Percentiles rank a stretch among this genome's conserved stretches.
Conservation (phyloP, 37 sponge, comb jelly and placozoan genomes). For the Halichondria panicea region DNA sequence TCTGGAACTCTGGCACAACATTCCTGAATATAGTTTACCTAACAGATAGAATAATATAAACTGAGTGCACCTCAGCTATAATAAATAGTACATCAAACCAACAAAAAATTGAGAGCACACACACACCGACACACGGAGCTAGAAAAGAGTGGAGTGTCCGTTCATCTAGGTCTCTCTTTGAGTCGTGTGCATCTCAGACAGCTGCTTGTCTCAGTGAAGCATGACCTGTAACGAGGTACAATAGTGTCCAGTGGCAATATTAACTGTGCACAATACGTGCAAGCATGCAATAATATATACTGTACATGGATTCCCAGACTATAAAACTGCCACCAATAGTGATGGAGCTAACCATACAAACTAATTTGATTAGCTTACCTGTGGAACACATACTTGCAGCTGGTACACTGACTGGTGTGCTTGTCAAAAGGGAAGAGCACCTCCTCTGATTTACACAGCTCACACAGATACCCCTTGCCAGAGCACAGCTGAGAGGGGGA, state of each 20-base stretch:
- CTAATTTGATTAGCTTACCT: slow-evolving; percentile 30
- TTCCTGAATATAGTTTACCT: too few species aligned
- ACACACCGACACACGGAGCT: too few species aligned
- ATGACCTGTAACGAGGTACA: not conserved
- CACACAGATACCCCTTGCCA: slow-evolving; percentile 42
- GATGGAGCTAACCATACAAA: too few species aligned
- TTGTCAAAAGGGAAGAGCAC: slow-evolving; percentile 73
- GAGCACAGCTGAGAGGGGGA: slow-evolving; percentile 48
- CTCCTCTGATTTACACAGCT: slow-evolving; percentile 64
- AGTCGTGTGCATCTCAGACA: slow-evolving; percentile 29
- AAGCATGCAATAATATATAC: not conserved
- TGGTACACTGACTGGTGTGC: slow-evolving; percentile 31
- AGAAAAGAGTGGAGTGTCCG: too few species aligned
- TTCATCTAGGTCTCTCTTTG: too few species aligned
- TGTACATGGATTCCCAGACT: not conserved
- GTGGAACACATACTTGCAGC: slow-evolving; percentile 65
- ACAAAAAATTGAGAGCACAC: too few species aligned
- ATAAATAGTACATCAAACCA: too few species aligned
- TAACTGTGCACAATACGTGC: too few species aligned
- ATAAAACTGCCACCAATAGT: too few species aligned
- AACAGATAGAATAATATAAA: too few species aligned
- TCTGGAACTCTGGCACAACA: too few species aligned
- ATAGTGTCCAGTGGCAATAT: not conserved
- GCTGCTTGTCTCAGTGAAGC: slow-evolving; percentile 18
- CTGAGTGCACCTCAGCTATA: too few species aligned